Evolutionary conservation across 2,113 vertebrate species (phyloP).

Genomic region (Neolamprologus fasciatus): DNA sequence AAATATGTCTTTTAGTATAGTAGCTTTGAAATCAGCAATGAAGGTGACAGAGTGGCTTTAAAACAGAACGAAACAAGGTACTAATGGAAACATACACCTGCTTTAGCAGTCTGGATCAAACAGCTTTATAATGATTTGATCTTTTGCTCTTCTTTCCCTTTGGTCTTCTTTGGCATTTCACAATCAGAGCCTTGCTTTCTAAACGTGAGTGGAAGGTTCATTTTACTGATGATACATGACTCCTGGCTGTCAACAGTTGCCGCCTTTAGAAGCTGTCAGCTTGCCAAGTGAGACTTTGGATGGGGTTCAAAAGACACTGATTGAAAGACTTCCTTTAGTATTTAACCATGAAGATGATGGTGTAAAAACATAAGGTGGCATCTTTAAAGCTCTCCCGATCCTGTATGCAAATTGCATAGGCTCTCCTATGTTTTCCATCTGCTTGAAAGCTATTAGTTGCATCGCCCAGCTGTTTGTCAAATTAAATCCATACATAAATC

Average conservation of each 20-base stretch:
- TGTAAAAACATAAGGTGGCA: neutral
- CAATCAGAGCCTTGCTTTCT: neutral
- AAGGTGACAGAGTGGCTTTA: neutral
- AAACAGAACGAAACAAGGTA: neutral
- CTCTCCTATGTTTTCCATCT: neutral
- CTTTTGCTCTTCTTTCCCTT: neutral
- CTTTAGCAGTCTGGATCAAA: neutral
- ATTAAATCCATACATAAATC: conserved; percentile 1
- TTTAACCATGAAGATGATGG: neutral
- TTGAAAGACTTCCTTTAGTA: neutral
- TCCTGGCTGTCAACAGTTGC: neutral
- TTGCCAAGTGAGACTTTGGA: conserved; percentile 1
- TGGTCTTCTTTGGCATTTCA: neutral
- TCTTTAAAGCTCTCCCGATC: neutral
- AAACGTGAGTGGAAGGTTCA: neutral
- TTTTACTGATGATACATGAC: neutral
- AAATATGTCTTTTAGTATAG: neutral
- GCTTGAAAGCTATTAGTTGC: neutral
- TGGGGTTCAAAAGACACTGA: neutral
- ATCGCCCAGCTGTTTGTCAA: conserved; percentile 1
- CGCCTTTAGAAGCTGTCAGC: neutral
- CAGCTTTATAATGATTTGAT: neutral
- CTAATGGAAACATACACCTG: neutral
- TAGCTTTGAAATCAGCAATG: neutral
- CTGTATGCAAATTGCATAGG: neutral